Conservation (phyloP, 2,113 vertebrate genomes). For the Lathamus discolor region DNA sequence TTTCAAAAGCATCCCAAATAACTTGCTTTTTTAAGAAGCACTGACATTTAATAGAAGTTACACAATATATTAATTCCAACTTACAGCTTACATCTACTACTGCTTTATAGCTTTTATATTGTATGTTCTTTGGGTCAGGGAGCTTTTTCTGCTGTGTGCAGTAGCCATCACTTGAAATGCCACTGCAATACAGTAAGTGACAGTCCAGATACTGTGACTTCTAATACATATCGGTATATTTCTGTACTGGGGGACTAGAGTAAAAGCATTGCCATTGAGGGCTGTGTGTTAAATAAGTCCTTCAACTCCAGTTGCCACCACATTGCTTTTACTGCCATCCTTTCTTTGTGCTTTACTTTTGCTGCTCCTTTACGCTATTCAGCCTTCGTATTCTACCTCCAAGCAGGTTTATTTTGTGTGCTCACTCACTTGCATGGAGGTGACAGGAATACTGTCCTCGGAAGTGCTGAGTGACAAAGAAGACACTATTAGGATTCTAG, state of each 20-base stretch:
- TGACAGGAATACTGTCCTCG: neutral
- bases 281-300: neutral
- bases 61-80: neutral
- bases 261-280: neutral
- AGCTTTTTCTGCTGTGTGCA: neutral
- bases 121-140: neutral
- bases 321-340: neutral
- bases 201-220: neutral
- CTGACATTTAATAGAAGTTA: neutral
- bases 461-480: neutral
- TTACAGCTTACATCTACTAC: neutral
- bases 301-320: neutral
- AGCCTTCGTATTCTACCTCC: neutral
- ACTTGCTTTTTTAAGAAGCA: neutral
- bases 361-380: neutral
- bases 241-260: neutral
- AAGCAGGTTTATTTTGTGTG: neutral
- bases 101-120: too few relatives aligned
- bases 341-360: neutral
- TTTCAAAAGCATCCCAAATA: neutral
- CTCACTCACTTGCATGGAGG: neutral
- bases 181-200: neutral
- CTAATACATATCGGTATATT: accelerated
- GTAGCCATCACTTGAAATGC: neutral
- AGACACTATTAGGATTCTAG: neutral